phyloP scores from a whole-genome alignment of 2,888 invertebrate species.

The Pseudolycoriella hygida region DNA sequence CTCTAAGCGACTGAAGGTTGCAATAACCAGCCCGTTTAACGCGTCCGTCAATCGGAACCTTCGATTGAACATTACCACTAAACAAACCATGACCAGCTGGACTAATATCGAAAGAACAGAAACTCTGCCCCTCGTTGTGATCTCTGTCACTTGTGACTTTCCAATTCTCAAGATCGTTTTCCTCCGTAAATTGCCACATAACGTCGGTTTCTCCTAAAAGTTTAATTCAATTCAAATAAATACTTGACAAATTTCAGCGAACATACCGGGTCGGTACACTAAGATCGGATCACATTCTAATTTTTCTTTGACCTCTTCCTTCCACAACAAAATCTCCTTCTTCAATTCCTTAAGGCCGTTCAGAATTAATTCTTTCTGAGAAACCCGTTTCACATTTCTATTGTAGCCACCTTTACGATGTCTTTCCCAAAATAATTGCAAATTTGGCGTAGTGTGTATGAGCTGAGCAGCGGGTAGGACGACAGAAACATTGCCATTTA shows the following conservation, averaged over 20 bases:
- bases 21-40: conserved; percentile 68
- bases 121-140: conserved; percentile 62
- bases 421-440: not conserved
- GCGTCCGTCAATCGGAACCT: conserved; percentile 63
- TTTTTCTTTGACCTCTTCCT: conserved; percentile 46
- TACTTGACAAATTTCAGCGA: not conserved
- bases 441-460: not conserved
- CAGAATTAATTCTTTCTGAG: conserved; percentile 36
- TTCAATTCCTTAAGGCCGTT: conserved; percentile 48
- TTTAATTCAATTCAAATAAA: conserved; percentile 1
- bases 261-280: conserved; percentile 31
- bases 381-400: conserved; percentile 17
- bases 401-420: conserved; percentile 26
- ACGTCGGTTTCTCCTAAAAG: conserved; percentile 51
- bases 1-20: conserved; percentile 49
- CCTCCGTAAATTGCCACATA: conserved; percentile 50
- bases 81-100: conserved; percentile 51
- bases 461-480: too few species aligned
- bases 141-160: conserved; percentile 61
- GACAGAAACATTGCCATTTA: too few species aligned
- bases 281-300: conserved; percentile 43
- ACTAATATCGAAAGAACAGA: conserved; percentile 45
- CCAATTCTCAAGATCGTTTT: conserved; percentile 47
- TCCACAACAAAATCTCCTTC: conserved; percentile 44
- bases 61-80: conserved; percentile 48